These are phyloP conservation scores for Aphidius gifuensis DNA, from an alignment of 1,140 invertebrate species.

Conservation along the genomic window DNA sequence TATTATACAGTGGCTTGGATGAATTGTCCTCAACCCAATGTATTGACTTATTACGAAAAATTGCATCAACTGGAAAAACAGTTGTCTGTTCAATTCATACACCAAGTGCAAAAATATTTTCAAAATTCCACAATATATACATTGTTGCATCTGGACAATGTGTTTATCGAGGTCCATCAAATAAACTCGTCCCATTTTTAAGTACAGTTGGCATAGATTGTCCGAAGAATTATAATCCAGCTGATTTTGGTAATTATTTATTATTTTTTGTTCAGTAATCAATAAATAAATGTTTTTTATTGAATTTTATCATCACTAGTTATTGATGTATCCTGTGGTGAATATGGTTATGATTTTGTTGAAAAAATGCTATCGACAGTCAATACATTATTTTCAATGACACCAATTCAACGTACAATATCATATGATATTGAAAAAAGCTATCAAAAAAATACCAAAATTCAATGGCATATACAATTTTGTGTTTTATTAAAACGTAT, in stretches of 20 bases:
- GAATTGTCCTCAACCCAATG: constrained; percentile 93
- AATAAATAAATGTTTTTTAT: constrained; percentile 85
- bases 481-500: constrained; percentile 2
- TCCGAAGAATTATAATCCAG: constrained; percentile 94
- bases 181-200: constrained; percentile 84
- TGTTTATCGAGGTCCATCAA: constrained; percentile 86
- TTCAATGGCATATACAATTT: constrained; percentile 3
- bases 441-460: background rate
- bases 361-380: constrained; percentile 12
- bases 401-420: constrained; percentile 22
- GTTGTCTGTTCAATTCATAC: constrained; percentile 98
- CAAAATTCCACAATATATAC: constrained; percentile 96
- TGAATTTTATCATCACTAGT: constrained; percentile 77
- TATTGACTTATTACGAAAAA: constrained; percentile 80
- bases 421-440: background rate
- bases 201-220: constrained; percentile 80
- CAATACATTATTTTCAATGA: background rate
- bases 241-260: constrained; percentile 76
- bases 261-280: too few species aligned
- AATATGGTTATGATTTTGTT: constrained; percentile 10
- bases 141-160: constrained; percentile 91
- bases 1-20: constrained; percentile 75
- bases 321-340: constrained; percentile 14
- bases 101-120: constrained; percentile 90
- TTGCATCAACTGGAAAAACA: constrained; percentile 86